Percentiles rank a stretch among this genome's conserved stretches.
Evolutionary conservation across 2,888 invertebrate genomes (phyloP).

Genomic region (Drosophila neotestacea): DNA sequence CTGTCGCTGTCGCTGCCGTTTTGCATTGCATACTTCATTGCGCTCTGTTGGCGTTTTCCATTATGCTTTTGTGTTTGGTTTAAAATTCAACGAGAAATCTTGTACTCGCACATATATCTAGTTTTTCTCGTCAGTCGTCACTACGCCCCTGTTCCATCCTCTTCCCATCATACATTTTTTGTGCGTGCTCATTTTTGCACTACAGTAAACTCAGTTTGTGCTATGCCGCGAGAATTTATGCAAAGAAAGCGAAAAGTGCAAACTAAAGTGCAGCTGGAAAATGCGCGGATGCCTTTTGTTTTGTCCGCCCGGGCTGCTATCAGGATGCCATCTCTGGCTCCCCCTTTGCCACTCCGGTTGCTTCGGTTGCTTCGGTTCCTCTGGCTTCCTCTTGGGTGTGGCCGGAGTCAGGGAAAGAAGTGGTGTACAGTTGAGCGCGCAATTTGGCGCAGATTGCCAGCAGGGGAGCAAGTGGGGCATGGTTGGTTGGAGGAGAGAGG

Average conservation of each 20-base stretch:
- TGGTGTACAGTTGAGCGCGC: constrained; percentile 70
- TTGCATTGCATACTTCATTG: constrained; percentile 73
- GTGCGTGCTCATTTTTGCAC: constrained; percentile 69
- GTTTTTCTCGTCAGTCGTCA: neutral
- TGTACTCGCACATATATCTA: constrained; percentile 35
- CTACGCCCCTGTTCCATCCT: neutral
- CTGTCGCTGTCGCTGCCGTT: constrained; percentile 15
- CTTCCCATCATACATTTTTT: constrained; percentile 21
- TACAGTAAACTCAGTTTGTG: constrained; percentile 64
- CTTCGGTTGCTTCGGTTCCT: neutral
- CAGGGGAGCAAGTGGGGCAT: constrained; percentile 27
- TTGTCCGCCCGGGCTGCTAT: constrained; percentile 44
- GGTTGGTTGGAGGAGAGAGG: neutral
- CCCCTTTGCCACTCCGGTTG: neutral
- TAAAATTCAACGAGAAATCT: constrained; percentile 72
- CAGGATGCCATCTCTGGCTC: constrained; percentile 34
- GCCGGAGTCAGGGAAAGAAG: neutral
- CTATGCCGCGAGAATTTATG: constrained; percentile 72
- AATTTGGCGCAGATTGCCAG: constrained; percentile 72
- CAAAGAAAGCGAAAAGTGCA: constrained; percentile 81
- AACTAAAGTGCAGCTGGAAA: constrained; percentile 76
- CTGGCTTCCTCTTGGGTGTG: constrained; percentile 7
- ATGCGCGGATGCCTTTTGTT: constrained; percentile 76
- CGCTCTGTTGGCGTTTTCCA: constrained; percentile 76
- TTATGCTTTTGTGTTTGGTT: constrained; percentile 71